Evolutionary conservation across 1,140 invertebrate genomes (phyloP), one percentile per base, ranked within the genome.

Genomic region (Piezodorus guildinii): DNA sequence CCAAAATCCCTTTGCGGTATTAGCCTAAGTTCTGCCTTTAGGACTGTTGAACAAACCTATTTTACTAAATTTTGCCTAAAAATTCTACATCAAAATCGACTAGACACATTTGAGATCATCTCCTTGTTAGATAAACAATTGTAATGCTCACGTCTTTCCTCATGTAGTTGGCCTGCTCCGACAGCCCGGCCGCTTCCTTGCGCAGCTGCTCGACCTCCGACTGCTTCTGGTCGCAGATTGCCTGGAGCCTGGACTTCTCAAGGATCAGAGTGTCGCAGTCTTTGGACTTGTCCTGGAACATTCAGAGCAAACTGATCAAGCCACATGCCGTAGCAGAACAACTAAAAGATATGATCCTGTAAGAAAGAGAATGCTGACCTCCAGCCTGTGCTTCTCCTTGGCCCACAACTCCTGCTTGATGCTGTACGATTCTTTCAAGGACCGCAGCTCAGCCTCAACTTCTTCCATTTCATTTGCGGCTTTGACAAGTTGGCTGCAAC

Each of bases 121-220:
- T n/a, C n/a, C n/a, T n/a, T n/a, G n/a, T n/a, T n/a, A 30, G 5
- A 49, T n/a, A 19, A 49, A 4, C 2, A 19, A 76, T 71, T 65
- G 77, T 73, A 30, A 72, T 68, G 51, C 70, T 73, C 73, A 81
- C 81, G 60, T 80, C 82, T 75, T 79, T 83, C 63, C 80, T 80
- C 65, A 87, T 72, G 67, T 82, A 82, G 60, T 85, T 80, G 62
- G 86, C 76, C 72, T 90, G 83, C 69, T 88, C 83, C 61, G 80
- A 78, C 58, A 88, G 77, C 54, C 85, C 81, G 60, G 85, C 81
- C 67, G 84, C 83, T 71, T 90, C 85, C 62, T 83, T 83, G 54
- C 82, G 83, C n/a, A 88, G 72, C 61, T 83, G 79, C 21, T 85
- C 85, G 10, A 90, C 78, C 67, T 92, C 86, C 2, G 80, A 80